Conservation (phyloP, 2,888 invertebrate species). For the Calameuta idolon region DNA sequence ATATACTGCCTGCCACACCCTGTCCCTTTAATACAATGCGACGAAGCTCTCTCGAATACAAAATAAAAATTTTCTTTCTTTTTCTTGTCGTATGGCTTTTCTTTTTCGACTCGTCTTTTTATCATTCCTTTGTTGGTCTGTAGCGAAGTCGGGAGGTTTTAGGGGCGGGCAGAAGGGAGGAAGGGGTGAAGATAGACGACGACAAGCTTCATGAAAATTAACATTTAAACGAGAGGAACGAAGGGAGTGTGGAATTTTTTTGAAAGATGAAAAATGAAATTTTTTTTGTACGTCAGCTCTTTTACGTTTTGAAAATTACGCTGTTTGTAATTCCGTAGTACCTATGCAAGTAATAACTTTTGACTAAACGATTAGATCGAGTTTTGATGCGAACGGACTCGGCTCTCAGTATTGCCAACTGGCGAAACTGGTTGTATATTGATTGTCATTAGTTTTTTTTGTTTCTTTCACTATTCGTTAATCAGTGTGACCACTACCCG, state of each 20-base stretch:
- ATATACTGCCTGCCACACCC: not conserved
- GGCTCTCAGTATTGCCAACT: not conserved
- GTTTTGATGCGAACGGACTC: not conserved
- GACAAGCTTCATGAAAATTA: not conserved
- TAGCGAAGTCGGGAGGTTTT: not conserved
- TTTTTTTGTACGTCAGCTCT: not conserved
- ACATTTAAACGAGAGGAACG: not conserved
- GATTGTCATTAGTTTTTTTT: not conserved
- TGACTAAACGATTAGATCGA: not conserved
- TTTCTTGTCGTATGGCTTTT: not conserved
- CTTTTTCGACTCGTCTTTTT: not conserved
- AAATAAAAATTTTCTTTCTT: not conserved
- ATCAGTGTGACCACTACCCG: not conserved
- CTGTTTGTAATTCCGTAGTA: not conserved
- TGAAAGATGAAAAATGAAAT: not conserved
- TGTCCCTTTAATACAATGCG: not conserved
- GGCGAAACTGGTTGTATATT: not conserved
- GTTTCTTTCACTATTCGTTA: not conserved
- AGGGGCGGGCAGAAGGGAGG: too few species aligned
- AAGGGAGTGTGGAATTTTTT: not conserved
- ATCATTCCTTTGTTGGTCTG: not conserved
- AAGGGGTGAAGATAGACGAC: too few species aligned
- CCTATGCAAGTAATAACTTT: not conserved
- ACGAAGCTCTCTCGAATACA: not conserved
- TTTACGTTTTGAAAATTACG: too few species aligned